Evolutionary conservation across 2,888 invertebrate genomes (phyloP).

Genomic region (Athripsodes cinereus): DNA sequence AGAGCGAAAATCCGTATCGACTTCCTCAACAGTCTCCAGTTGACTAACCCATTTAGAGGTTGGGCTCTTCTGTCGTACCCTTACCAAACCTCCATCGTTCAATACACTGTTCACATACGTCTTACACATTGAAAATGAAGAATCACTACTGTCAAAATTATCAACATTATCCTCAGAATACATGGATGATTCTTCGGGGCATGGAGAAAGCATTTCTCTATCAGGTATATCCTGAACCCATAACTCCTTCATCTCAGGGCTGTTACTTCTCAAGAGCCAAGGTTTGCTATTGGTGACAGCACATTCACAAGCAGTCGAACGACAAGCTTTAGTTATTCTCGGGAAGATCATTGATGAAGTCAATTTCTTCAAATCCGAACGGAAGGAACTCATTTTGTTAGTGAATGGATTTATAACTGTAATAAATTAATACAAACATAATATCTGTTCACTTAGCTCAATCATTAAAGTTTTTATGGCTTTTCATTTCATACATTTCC

Average conservation of each 20-base stretch:
- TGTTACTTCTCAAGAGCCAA: conserved; percentile 1
- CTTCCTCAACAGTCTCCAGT: conserved; percentile 26
- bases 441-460: no score
- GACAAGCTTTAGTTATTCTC: background rate
- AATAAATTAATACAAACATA: no score
- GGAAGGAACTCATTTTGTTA: no score
- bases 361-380: no score
- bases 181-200: conserved; percentile 20
- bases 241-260: background rate
- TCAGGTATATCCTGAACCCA: conserved; percentile 6
- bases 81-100: conserved; percentile 10
- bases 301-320: conserved; percentile 38
- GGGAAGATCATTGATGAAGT: background rate
- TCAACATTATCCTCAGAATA: conserved; percentile 18
- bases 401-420: no score
- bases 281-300: background rate
- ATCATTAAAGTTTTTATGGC: no score
- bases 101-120: conserved; percentile 16
- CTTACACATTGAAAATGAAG: conserved; percentile 17
- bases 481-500: no score
- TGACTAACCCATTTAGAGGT: conserved; percentile 25
- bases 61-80: conserved; percentile 3
- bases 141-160: conserved; percentile 17
- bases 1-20: conserved; percentile 24
- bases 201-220: conserved; percentile 7